These are phyloP conservation scores for Pocillopora verrucosa DNA, from an alignment of 64 coral and sea anemone species.

Conservation along the genomic window DNA sequence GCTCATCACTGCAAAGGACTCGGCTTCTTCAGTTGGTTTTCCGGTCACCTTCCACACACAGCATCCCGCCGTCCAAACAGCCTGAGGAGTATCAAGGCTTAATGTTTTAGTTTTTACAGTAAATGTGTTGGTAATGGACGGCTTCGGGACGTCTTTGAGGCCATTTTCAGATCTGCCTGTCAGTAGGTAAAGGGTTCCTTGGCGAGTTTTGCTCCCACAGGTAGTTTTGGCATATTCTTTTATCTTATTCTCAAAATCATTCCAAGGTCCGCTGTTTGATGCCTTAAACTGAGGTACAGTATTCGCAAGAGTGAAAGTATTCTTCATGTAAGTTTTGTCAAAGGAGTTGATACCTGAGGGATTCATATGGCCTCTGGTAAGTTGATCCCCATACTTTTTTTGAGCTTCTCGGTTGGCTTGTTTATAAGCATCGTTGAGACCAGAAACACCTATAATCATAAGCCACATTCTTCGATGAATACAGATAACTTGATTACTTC, in stretches of 20 bases:
- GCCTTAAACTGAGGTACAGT: conserved; percentile 10
- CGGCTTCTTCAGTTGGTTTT: too few relatives aligned
- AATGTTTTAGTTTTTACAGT: background rate
- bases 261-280: conserved; percentile 22
- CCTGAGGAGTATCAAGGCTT: background rate
- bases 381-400: background rate
- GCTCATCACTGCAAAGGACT: background rate
- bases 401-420: background rate
- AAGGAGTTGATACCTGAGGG: too few relatives aligned
- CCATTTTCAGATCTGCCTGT: too few relatives aligned
- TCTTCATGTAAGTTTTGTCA: too few relatives aligned
- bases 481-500: too few relatives aligned
- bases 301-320: too few relatives aligned
- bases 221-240: background rate
- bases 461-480: too few relatives aligned
- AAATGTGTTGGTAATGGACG: background rate
- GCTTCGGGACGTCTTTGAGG: background rate
- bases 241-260: background rate
- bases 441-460: too few relatives aligned
- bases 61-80: too few relatives aligned
- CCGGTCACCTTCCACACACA: too few relatives aligned
- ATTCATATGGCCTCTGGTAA: background rate
- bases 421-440: background rate
- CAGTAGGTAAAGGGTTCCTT: too few relatives aligned
- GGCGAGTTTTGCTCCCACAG: background rate